Base-by-base conservation (phyloP, 2,797 vertebrate genomes). In the Nothura maculosa region DNA sequence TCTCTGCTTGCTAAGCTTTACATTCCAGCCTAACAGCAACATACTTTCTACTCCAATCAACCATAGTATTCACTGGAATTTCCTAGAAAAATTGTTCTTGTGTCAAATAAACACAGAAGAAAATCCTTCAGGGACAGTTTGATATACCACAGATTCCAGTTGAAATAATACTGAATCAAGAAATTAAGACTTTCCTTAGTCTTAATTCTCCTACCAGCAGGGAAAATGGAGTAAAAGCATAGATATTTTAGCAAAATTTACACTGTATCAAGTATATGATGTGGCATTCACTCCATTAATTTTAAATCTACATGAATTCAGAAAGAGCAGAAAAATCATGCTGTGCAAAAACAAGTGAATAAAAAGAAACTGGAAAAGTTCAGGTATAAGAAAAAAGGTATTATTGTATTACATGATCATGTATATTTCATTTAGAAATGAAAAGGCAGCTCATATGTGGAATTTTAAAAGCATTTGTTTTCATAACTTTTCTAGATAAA, bases 11-110 rank as follows among this genome's bases (percentile, higher is more conserved):
- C 73, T 95, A 92, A 94, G 52, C 45, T 42, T 78, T 75, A 94
- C 92, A 95, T 95, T 95, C 90, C 94, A 89, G 81, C 48, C 54
- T 93, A 94, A 95, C 72, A 89, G 88, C 66, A 89, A 90, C 69
- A 85, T 89, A 95, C 82, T 93, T 94, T 88, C 75, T 94, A 76
- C 81, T 94, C 84, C 81, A 95, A 94, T 89, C 92, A 96, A 87
- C 92, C 86, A 90, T 87, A 92, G n/a, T 38, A 90, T 52, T 83
- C 88, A 78, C 45, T 73, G 90, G 84, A 74, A 96, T 95, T 96
- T 94, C 96, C 93, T 94, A 90, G 61, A 87, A 96, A 86, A 88
- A 75, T 40, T 66, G 75, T 91, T 92, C 89, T 85, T 90, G 7
- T 92, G 72, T 93, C 94, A 90, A 79, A 95, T 58, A 94, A 91